Evolutionary conservation across 2,797 vertebrate genomes (phyloP).

Genomic region (Octomys mimax): DNA sequence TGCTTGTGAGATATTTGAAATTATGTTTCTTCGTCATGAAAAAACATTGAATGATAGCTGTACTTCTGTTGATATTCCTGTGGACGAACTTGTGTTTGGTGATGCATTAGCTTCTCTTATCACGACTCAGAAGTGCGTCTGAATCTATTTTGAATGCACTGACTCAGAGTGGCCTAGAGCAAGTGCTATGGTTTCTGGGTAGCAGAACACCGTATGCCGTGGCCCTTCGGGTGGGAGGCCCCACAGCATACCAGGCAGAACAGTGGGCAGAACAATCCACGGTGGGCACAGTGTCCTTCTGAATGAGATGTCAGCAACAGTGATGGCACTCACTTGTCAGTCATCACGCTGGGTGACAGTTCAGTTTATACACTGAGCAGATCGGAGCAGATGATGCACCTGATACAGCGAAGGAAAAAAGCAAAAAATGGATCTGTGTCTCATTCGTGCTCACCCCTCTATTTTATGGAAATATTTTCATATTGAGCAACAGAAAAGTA

Average conservation of each 20-base stretch:
- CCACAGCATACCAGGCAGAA: background rate
- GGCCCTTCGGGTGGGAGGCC: background rate
- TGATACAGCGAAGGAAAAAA: background rate
- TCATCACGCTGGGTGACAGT: background rate
- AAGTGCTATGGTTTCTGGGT: no score
- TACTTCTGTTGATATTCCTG: background rate
- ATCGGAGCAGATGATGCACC: background rate
- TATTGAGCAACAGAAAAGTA: conserved; percentile 29
- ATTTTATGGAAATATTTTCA: conserved; percentile 64
- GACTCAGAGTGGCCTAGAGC: background rate
- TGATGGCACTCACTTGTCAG: background rate
- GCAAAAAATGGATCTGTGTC: background rate
- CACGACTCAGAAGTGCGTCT: background rate
- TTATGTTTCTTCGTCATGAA: background rate
- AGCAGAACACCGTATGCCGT: no score
- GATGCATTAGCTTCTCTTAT: background rate
- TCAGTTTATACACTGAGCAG: conserved; percentile 6
- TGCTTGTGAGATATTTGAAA: background rate
- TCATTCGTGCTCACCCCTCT: conserved; percentile 14
- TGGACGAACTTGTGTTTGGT: conserved; percentile 15
- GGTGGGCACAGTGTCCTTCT: background rate
- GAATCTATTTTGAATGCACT: background rate
- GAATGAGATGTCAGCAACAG: background rate
- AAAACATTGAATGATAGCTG: background rate
- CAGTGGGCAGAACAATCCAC: background rate